Evolutionary conservation across 1,140 invertebrate genomes (phyloP).

Genomic region (Pseudomyrmex sp.): DNA sequence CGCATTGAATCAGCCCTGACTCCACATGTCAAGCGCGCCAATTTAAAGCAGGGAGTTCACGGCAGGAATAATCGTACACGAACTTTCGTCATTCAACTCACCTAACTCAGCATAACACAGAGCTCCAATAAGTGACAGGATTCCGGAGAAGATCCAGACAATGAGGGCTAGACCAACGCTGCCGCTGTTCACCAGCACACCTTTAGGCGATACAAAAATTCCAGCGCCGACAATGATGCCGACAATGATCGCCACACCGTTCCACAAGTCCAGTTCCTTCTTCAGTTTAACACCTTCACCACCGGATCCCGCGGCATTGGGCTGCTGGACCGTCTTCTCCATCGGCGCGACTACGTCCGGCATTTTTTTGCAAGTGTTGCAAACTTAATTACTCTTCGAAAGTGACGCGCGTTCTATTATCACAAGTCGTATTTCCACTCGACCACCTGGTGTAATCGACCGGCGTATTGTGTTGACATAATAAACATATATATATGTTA

Average conservation of each 20-base stretch:
- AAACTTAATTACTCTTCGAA: background rate
- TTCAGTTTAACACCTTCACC: constrained; percentile 89
- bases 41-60: background rate
- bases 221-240: constrained; percentile 96
- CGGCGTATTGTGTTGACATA: constrained; percentile 35
- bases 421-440: background rate
- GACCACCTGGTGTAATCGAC: constrained; percentile 9
- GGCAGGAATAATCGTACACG: background rate
- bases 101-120: constrained; percentile 98
- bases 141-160: constrained; percentile 95
- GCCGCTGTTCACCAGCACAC: constrained; percentile 94
- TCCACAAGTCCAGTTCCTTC: constrained; percentile 92
- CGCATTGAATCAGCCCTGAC: background rate
- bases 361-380: constrained; percentile 42
- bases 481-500: background rate
- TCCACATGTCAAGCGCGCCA: background rate
- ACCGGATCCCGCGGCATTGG: background rate
- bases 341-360: constrained; percentile 69
- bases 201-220: constrained; percentile 98
- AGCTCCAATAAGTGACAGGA: constrained; percentile 95
- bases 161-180: constrained; percentile 94
- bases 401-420: background rate
- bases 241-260: constrained; percentile 94
- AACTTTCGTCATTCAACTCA: constrained; percentile 35
- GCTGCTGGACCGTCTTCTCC: constrained; percentile 52